Evolutionary conservation across 2,113 vertebrate species (phyloP).

Genomic region (Neogobius melanostomus): DNA sequence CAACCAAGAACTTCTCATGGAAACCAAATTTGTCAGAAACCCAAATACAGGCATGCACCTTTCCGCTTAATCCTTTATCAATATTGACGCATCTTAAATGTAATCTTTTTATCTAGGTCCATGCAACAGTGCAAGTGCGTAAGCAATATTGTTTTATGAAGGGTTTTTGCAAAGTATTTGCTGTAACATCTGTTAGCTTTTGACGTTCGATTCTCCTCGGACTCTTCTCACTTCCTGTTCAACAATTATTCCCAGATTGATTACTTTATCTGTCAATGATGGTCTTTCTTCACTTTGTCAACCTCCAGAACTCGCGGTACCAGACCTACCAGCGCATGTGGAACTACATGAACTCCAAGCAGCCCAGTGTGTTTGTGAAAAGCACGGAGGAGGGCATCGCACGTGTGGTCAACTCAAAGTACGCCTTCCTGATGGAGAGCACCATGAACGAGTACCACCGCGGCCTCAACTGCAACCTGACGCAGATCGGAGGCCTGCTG

Average conservation of each 20-base stretch:
- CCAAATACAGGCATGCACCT: too few relatives aligned
- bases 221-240: conserved; percentile 9
- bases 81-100: too few relatives aligned
- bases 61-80: too few relatives aligned
- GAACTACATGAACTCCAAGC: conserved; percentile 96
- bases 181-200: neutral
- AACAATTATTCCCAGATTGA: conserved; percentile 23
- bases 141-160: conserved; percentile 2
- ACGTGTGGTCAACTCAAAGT: conserved; percentile 88
- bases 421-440: conserved; percentile 90
- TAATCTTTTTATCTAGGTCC: too few relatives aligned
- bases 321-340: conserved; percentile 95
- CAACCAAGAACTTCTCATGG: too few relatives aligned
- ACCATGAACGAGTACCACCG: conserved; percentile 95
- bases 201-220: too few relatives aligned
- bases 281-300: neutral
- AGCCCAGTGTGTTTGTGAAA: conserved; percentile 92
- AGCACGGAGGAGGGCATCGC: conserved; percentile 93
- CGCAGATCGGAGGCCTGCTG: conserved; percentile 89
- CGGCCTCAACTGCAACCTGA: conserved; percentile 91
- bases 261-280: neutral
- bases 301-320: conserved; percentile 85
- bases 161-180: neutral
- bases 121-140: too few relatives aligned
- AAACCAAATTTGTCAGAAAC: too few relatives aligned